Evolutionary conservation across 2,113 vertebrate species (phyloP).

Genomic region (Caranx ignobilis): DNA sequence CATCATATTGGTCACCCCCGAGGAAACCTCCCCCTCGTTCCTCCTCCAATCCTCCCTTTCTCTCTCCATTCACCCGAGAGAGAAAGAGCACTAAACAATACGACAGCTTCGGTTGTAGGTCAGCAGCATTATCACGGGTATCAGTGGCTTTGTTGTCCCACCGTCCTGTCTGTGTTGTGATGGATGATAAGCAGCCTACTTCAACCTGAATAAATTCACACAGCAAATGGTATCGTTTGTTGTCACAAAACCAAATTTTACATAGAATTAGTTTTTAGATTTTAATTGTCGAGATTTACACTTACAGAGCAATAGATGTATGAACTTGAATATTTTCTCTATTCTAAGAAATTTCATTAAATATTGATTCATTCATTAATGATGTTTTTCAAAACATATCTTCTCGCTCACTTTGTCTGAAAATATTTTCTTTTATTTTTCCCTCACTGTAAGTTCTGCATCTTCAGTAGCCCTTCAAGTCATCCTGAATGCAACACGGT

Average conservation of each 20-base stretch:
- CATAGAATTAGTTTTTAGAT: not conserved
- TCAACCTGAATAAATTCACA: conserved; percentile 61
- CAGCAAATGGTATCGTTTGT: conserved; percentile 5
- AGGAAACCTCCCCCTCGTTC: conserved; percentile 46
- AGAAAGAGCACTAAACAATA: conserved; percentile 41
- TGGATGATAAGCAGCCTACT: conserved; percentile 51
- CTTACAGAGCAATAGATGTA: not conserved
- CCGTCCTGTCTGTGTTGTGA: conserved; percentile 35
- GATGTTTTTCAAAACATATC: not conserved
- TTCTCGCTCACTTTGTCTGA: not conserved
- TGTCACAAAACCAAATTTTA: not conserved
- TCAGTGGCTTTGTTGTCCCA: conserved; percentile 62
- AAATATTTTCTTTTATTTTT: not conserved
- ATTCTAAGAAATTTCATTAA: not conserved
- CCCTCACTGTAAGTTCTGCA: not conserved
- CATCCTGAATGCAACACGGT: no score
- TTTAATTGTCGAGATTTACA: not conserved
- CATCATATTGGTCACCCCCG: conserved; percentile 54
- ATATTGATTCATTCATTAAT: not conserved
- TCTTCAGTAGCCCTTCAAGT: not conserved
- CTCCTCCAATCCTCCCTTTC: not conserved
- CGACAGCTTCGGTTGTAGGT: conserved; percentile 54
- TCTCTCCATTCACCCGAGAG: conserved; percentile 21
- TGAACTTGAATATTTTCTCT: not conserved
- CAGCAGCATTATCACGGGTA: conserved; percentile 31